Evolutionary conservation across 2,888 invertebrate species (phyloP).

Genomic region (Aproaerema taeniolella): DNA sequence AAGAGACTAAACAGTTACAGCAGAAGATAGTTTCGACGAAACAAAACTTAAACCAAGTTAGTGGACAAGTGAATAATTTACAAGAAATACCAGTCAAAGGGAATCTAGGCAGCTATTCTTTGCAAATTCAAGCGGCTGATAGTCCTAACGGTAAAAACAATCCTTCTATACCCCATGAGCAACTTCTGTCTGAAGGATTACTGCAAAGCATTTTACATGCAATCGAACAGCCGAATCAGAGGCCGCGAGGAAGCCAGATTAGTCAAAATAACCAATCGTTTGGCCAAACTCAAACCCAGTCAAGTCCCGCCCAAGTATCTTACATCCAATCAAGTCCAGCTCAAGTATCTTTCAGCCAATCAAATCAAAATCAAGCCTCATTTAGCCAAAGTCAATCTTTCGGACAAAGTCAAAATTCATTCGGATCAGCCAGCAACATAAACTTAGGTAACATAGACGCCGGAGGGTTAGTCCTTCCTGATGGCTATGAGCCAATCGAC

Average conservation of each 20-base stretch:
- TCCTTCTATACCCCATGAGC: slow-evolving; percentile 81
- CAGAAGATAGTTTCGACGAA: slow-evolving; percentile 52
- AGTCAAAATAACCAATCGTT: background rate
- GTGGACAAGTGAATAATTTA: slow-evolving; percentile 27
- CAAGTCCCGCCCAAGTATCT: slow-evolving; percentile 8
- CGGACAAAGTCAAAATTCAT: slow-evolving; percentile 23
- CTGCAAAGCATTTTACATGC: slow-evolving; percentile 89
- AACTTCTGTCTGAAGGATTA: slow-evolving; percentile 86
- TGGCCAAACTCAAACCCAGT: background rate
- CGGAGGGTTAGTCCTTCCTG: slow-evolving; percentile 55
- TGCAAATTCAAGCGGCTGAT: slow-evolving; percentile 86
- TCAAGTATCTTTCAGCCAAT: slow-evolving; percentile 3
- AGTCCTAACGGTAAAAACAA: slow-evolving; percentile 57
- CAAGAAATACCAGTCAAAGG: slow-evolving; percentile 71
- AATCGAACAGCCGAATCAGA: slow-evolving; percentile 81
- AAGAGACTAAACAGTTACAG: slow-evolving; percentile 57
- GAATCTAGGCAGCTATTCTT: slow-evolving; percentile 80
- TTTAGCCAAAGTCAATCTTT: slow-evolving; percentile 6
- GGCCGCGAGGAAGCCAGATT: slow-evolving; percentile 12
- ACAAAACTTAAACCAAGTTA: slow-evolving; percentile 41
- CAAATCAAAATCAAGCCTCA: slow-evolving; percentile 16
- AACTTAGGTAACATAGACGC: slow-evolving; percentile 30
- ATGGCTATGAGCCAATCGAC: slow-evolving; percentile 61
- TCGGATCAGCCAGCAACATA: too few species aligned
- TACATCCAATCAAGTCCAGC: slow-evolving; percentile 9